Conservation (phyloP, 2,113 vertebrate genomes). For the Chitala chitala region DNA sequence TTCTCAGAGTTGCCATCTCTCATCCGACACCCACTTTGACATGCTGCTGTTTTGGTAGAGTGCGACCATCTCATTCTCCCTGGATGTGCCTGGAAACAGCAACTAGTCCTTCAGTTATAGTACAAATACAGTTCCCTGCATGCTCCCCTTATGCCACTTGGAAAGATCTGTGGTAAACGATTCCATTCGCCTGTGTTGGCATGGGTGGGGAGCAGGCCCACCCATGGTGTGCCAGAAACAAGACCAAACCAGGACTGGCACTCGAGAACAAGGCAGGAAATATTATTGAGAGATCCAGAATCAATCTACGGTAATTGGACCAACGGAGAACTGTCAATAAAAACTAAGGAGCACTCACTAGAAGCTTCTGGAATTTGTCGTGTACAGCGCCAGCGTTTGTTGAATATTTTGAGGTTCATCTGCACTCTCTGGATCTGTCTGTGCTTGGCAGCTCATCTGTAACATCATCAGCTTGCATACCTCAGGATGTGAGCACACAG, state of each 20-base stretch:
- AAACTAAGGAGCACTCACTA: not conserved
- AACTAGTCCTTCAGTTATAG: not conserved
- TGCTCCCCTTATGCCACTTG: not conserved
- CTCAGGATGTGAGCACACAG: slow-evolving; percentile 22
- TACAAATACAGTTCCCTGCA: not conserved
- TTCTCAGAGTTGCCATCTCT: not conserved
- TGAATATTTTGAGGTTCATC: slow-evolving; percentile 23
- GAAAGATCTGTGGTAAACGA: not conserved
- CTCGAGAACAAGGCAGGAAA: not conserved
- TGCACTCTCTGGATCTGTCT: slow-evolving; percentile 18
- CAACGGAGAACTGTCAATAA: slow-evolving; percentile 18
- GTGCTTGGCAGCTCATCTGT: slow-evolving; percentile 35
- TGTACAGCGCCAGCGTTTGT: not conserved
- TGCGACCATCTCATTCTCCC: not conserved
- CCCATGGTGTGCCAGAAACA: not conserved
- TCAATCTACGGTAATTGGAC: not conserved
- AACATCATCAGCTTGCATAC: slow-evolving; percentile 29
- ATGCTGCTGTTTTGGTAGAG: not conserved
- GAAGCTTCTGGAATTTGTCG: slow-evolving; percentile 23
- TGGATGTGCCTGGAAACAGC: not conserved
- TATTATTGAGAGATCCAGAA: not conserved
- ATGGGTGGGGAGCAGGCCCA: not conserved
- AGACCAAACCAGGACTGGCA: not conserved
- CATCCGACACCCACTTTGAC: not conserved
- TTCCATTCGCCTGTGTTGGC: not conserved